Evolutionary conservation across 1,140 invertebrate genomes (phyloP), one percentile per base, ranked within the genome.

Genomic region (Pogonomyrmex barbatus): DNA sequence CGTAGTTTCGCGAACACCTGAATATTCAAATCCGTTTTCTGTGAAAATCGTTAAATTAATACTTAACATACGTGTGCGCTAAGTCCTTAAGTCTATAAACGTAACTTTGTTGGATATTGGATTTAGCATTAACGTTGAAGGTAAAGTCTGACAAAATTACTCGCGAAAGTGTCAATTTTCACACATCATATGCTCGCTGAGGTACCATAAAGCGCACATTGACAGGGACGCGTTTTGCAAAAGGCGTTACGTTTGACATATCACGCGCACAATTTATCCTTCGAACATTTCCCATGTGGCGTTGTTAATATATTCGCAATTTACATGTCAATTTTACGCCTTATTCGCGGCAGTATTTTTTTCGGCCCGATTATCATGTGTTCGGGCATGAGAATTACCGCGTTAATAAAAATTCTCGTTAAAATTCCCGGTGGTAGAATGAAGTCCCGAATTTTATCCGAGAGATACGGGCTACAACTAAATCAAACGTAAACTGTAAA

Each of bases 381-480:
- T 75, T 75, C 68, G 33, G n/a, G 42, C 67, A n/a, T n/a, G 79
- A 50, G 56, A 83, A 73, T 83, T 60, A 83, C 30, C n/a, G 54
- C n/a, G 68, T 83, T 75, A 83, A 83, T 83, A 83, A 83, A 83
- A 83, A 62, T 73, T 62, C 79, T 39, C 45, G 54, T 83, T 83
- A 73, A 75, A 83, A 83, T 83, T 73, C 60, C 56, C 54, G 42
- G 10, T 68, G 42, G 17, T 6, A 47, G 42, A 73, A 62, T 83
- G 56, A 73, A 45, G 5, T 30, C 8, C 68, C 68, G 30, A 33
- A 60, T 75, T 73, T 73, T 39, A 50, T 39, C 67, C 24, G 24
- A 33, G 39, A 45, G 30, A 17, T 1, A 33, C 30, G 52, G 24
- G 39, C 42, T 24, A 36, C 36, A 60, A 60, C 42, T 58, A 33